Evolutionary conservation across 2,113 vertebrate genomes (phyloP).

Genomic region (Monopterus albus): DNA sequence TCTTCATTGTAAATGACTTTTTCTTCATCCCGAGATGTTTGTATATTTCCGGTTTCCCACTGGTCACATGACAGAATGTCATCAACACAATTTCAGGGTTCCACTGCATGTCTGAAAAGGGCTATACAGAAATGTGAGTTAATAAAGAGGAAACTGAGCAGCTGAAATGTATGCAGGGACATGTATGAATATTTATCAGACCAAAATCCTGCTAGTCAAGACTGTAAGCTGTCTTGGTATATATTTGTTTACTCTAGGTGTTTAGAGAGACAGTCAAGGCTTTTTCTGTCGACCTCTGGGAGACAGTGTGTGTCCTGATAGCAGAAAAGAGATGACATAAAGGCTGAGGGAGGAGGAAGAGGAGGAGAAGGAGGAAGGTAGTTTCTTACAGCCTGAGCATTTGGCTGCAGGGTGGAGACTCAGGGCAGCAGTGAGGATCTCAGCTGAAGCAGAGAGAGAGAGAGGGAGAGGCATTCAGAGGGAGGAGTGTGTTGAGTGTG

Average conservation of each 20-base stretch:
- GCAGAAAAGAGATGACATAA: conserved; percentile 34
- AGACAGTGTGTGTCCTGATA: conserved; percentile 44
- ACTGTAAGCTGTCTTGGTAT: conserved; percentile 41
- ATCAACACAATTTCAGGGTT: no score
- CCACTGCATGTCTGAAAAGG: no score
- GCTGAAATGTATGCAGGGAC: neutral
- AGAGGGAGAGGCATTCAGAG: conserved; percentile 47
- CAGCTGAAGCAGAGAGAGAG: conserved; percentile 58
- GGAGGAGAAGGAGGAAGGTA: conserved; percentile 44
- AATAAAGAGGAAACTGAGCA: neutral
- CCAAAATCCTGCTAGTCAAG: conserved; percentile 3
- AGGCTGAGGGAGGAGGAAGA: conserved; percentile 14
- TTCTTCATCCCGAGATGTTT: no score
- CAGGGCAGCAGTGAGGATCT: conserved; percentile 64
- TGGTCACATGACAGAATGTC: no score
- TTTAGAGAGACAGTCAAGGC: conserved; percentile 52
- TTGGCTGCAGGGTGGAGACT: conserved; percentile 79
- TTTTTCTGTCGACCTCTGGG: conserved; percentile 69
- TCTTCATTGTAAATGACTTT: no score
- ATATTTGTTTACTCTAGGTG: conserved; percentile 64
- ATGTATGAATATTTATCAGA: conserved; percentile 15
- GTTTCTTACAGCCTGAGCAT: conserved; percentile 66
- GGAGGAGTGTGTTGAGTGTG: conserved; percentile 52
- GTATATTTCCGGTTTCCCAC: no score
- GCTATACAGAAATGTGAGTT: neutral